Evolutionary conservation across 2,888 invertebrate species (phyloP).

Genomic region (Neoascia interrupta): DNA sequence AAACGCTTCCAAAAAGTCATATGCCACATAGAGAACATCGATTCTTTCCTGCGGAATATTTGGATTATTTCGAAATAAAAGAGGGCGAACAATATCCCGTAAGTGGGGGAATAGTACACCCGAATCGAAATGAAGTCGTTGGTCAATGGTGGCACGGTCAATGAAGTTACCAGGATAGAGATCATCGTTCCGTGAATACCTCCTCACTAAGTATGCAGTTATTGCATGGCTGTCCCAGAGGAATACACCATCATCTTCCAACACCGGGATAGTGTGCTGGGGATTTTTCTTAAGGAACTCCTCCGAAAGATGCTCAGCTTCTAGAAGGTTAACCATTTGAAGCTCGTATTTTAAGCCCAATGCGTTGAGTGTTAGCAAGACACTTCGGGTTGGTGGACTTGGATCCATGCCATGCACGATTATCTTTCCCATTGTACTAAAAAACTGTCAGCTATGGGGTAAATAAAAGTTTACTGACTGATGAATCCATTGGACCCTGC

Average conservation of each 20-base stretch:
- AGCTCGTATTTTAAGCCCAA: slow-evolving; percentile 71
- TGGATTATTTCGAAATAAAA: slow-evolving; percentile 68
- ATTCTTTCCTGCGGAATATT: slow-evolving; percentile 68
- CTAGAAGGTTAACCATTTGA: slow-evolving; percentile 75
- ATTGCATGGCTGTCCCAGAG: slow-evolving; percentile 86
- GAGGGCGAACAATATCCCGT: slow-evolving; percentile 36
- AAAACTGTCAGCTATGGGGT: too few species aligned
- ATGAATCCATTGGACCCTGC: too few species aligned
- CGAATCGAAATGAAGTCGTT: slow-evolving; percentile 78
- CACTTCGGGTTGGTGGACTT: slow-evolving; percentile 74
- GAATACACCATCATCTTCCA: slow-evolving; percentile 81
- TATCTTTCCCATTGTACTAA: slow-evolving; percentile 72
- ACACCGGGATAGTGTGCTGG: slow-evolving; percentile 83
- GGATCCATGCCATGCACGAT: slow-evolving; percentile 73
- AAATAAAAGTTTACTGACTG: too few species aligned
- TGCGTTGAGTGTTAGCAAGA: slow-evolving; percentile 73
- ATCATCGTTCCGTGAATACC: slow-evolving; percentile 81
- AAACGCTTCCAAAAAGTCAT: slow-evolving; percentile 72
- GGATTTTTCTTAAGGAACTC: slow-evolving; percentile 83
- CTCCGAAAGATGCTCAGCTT: slow-evolving; percentile 77
- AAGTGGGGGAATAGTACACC: slow-evolving; percentile 77
- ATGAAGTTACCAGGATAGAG: slow-evolving; percentile 79
- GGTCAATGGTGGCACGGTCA: slow-evolving; percentile 76
- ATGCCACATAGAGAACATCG: slow-evolving; percentile 70
- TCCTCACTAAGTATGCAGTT: slow-evolving; percentile 82